Evolutionary conservation across 2,113 vertebrate genomes (phyloP), one percentile per base, ranked within the genome.

Genomic region (Sitta europaea): DNA sequence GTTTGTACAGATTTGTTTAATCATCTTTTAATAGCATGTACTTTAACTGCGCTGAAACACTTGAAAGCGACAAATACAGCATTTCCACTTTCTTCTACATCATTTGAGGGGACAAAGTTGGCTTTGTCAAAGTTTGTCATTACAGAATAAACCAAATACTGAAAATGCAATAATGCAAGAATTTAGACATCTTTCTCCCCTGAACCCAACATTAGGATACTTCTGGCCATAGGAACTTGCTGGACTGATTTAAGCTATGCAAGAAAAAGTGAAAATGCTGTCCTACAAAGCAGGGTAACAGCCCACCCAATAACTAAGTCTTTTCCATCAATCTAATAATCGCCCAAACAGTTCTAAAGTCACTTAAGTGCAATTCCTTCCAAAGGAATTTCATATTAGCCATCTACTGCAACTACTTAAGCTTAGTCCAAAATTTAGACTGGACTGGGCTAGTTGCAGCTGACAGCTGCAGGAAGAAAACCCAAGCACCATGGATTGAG

Each of bases 21-120:
- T 92, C 80, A 40, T 89, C 95, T 95, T 95, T 95, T 96, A 97
- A 96, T 91, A 96, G 94, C 89, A 53, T 21, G 40, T 78, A 75
- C 94, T 95, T 89, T 43, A 76, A 70, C 78, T 54, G 66, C 12
- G 59, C 75, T 93, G 31, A 82, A 84, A 68, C 78, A 83, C 68
- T 95, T 55, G 21, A 36, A 76, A 90, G 74, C 2, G 20, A 88
- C 58, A 90, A 90, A 94, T 66, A 23, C 43, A 67, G 91, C 47
- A 27, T 12, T 88, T 70, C 47, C 68, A 86, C 75, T 70, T 90
- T 68, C 68, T 76, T 74, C 51, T n/a, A 11, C 38, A 11, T 20
- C 20, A 10, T 53, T 79, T 48, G 58, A 73, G 50, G 53, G 62
- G 70, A 79, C 1, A 8, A 68, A 72, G 50, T 5, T 6, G 11